Evolutionary conservation across 1,140 invertebrate genomes (phyloP), one percentile per base, ranked within the genome.

Genomic region (Plodia interpunctella): DNA sequence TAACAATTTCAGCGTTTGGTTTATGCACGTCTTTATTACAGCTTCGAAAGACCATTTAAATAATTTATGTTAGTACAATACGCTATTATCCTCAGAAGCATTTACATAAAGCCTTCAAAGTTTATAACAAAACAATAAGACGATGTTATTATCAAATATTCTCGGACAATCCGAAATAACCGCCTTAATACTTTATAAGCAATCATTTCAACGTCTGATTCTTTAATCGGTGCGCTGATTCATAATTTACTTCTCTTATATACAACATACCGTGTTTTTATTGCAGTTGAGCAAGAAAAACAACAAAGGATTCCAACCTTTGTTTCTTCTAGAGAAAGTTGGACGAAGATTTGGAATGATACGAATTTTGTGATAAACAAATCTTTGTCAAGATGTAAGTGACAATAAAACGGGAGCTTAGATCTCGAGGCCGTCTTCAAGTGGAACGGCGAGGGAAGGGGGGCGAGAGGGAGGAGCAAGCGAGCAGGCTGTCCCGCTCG

Each of bases 371-470:
- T 59, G 69, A 68, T 72, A 81, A 85, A 85, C 74, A 79, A 88
- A 86, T 79, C 75, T 81, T 83, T 68, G 77, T 59, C 58, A 67
- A 79, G 83, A 81, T 85, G 76, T 88, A 87, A 88, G 82, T 87
- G 86, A 86, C 83, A 87, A 88, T 86, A 88, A 87, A 88, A 87
- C 68, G 79, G 79, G 74, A 83, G 80, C 77, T 85, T 85, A 86
- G 74, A 74, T 80, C 72, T 84, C 81, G 76, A 76, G 78, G 78
- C 81, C 85, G 79, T 88, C 85, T 85, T 87, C 71, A 81, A 82
- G 78, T 81, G 78, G 81, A 76, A 80, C 76, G 76, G 25, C 11
- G 57, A 21, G 15, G 19, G 63, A n/a, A 19, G 53, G 55, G 65
- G 62, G 63, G 60, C 49, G 64, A 55, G 61, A 67, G 59, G 68